Evolutionary conservation across 2,113 vertebrate species (phyloP), one percentile per base, ranked within the genome.

Genomic region (Micronisus gabar): DNA sequence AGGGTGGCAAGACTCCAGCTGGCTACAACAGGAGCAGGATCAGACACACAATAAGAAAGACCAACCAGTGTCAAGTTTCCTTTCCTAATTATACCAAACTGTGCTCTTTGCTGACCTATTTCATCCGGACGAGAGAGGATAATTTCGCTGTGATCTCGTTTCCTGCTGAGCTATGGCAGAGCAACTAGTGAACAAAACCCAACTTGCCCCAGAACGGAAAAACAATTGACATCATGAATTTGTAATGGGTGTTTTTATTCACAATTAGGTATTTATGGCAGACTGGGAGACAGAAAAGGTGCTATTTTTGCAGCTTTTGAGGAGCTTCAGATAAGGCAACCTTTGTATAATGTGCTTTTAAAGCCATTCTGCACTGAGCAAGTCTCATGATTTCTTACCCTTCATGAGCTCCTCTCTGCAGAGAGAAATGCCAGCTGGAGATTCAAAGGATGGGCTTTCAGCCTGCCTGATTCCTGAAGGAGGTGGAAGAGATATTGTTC

Each of bases 181-280:
- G 58, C 70, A 92, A 40, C 76, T 40, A n/a, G 86, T 65, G 88
- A 95, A 81, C 75, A 94, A 93, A 90, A 55, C 82, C 34, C 66
- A 68, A 34, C 58, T 91, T 86, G 71, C 74, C 67, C 90, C 25
- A 38, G 66, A 93, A 94, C 4, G 21, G 87, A 95, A 95, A 88
- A 90, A 90, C 62, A 82, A 55, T 90, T 82, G 76, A 59, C 91
- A 67, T 90, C 88, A 67, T 90, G 45, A 91, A 95, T 94, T 91
- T 94, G 97, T 95, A 88, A 22, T 72, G 41, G 25, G 12, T 62
- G 45, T 17, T 95, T 96, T 90, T 95, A 90, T 76, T 94, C 87
- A 94, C 81, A 86, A 88, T 95, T 96, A 90, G 76, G 71, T 94
- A 92, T 91, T 95, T 95, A 66, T 74, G 62, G 74, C 55, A 90